phyloP scores from a whole-genome alignment of 2,888 invertebrate genomes.

The Maniola hyperantus region DNA sequence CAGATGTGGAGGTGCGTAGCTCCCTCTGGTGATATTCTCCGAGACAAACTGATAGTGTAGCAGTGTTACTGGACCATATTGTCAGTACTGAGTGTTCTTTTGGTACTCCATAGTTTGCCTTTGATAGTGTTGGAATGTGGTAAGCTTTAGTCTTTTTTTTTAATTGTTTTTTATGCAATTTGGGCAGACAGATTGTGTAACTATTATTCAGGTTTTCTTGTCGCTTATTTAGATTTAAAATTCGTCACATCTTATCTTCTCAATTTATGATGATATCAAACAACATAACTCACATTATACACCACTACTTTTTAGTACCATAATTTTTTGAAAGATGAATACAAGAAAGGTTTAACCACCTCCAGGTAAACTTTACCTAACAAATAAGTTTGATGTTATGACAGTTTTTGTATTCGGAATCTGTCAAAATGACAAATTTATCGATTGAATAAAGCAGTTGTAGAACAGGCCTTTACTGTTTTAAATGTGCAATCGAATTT shows the following conservation, averaged over 20 bases:
- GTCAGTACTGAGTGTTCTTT: slow-evolving; percentile 51
- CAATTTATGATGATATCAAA: slow-evolving; percentile 53
- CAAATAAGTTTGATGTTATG: too few relatives aligned
- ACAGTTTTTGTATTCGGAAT: too few relatives aligned
- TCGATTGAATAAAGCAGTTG: too few relatives aligned
- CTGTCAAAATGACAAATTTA: too few relatives aligned
- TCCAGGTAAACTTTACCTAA: too few relatives aligned
- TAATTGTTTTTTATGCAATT: slow-evolving; percentile 60
- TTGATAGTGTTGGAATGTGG: slow-evolving; percentile 59
- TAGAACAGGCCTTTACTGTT: too few relatives aligned
- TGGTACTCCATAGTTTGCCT: slow-evolving; percentile 57
- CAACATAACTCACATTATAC: slow-evolving; percentile 44
- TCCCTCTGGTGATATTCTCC: slow-evolving; percentile 68
- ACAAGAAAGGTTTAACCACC: too few relatives aligned
- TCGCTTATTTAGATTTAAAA: slow-evolving; percentile 54
- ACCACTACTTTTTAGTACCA: too few relatives aligned
- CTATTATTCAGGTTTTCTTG: slow-evolving; percentile 48
- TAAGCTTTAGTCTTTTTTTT: slow-evolving; percentile 66
- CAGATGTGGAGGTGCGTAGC: slow-evolving; percentile 45
- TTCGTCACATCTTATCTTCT: slow-evolving; percentile 56
- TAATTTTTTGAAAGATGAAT: too few relatives aligned
- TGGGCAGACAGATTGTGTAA: slow-evolving; percentile 42
- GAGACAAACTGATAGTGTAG: slow-evolving; percentile 43
- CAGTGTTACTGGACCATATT: slow-evolving; percentile 49
- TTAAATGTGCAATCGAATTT: slow-evolving; percentile 23